Evolutionary conservation across 1,140 invertebrate genomes (phyloP), one percentile per base, ranked within the genome.

Genomic region (Stenopsyche tienmushanensis): DNA sequence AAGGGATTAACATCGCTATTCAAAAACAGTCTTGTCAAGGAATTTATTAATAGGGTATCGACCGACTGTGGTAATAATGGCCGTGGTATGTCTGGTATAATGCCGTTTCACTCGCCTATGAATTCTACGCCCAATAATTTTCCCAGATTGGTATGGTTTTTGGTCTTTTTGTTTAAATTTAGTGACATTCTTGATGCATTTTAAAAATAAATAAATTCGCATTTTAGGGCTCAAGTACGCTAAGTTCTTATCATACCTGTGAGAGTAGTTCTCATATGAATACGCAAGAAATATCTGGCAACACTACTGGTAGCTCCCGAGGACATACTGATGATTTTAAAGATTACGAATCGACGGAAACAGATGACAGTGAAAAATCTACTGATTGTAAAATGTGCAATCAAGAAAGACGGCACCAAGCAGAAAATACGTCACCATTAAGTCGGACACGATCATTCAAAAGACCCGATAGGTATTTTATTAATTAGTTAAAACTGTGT

Each of bases 401-500:
- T 57, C n/a, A 17, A 15, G 42, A 34, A 3, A 49, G 41, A 34
- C 55, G 60, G 44, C 49, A 44, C 41, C 10, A 41, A n/a, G 26
- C 42, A 3, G 50, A 60, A 50, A 50, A 75, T n/a, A 77, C 78
- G 7, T 84, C 82, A 45, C 82, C 82, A 25, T 66, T 84, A 0
- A 82, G 82, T 64, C 74, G 82, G 60, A 76, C 77, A 47, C 74
- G 78, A 20, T 77, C 79, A 13, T 74, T 80, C 34, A 81, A 80
- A 58, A 75, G 78, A 54, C 77, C 78, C 66, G 77, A 77, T 17
- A 79, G 76, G 74, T 81, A 75, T 57, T n/a, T n/a, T n/a, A n/a
- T n/a, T n/a, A n/a, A n/a, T n/a, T 24, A 64, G 67, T 69, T n/a
- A 52, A 24, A 20, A 42, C 24, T 53, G 29, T 20, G 24, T 55